Conservation (phyloP, 2,113 vertebrate species). For the Chelonoidis abingdonii region DNA sequence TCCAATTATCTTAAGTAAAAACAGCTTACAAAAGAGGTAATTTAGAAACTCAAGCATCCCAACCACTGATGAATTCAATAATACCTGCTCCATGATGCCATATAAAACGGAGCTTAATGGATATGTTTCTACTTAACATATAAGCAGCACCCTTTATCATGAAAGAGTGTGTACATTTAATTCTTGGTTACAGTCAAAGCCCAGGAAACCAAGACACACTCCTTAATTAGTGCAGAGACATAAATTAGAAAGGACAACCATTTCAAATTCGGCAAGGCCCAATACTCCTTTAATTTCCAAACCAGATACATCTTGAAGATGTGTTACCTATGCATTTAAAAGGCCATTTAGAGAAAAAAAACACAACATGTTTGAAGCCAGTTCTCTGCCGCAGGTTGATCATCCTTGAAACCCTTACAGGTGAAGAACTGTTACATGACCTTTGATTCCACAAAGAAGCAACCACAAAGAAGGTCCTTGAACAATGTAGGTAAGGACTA, state of each 20-base stretch:
- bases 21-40: background rate
- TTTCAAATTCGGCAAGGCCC: background rate
- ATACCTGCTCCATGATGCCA: background rate
- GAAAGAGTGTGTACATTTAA: slow-evolving; percentile 7
- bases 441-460: slow-evolving; percentile 49
- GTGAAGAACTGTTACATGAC: slow-evolving; percentile 23
- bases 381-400: slow-evolving; percentile 20
- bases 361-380: background rate
- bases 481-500: slow-evolving; percentile 23
- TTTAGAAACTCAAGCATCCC: slow-evolving; percentile 33
- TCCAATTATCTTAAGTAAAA: background rate
- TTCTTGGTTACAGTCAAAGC: background rate
- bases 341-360: slow-evolving; percentile 13
- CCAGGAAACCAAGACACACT: background rate
- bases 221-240: slow-evolving; percentile 3
- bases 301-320: slow-evolving; percentile 29
- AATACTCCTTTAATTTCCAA: slow-evolving; percentile 26
- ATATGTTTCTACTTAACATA: background rate
- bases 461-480: background rate
- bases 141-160: background rate
- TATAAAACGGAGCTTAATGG: background rate
- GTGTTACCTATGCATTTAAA: slow-evolving; percentile 43
- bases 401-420: background rate
- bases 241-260: background rate
- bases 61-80: slow-evolving; percentile 42